Conservation (phyloP, 2,797 vertebrate genomes). For the Lepilemur septentrionalis region DNA sequence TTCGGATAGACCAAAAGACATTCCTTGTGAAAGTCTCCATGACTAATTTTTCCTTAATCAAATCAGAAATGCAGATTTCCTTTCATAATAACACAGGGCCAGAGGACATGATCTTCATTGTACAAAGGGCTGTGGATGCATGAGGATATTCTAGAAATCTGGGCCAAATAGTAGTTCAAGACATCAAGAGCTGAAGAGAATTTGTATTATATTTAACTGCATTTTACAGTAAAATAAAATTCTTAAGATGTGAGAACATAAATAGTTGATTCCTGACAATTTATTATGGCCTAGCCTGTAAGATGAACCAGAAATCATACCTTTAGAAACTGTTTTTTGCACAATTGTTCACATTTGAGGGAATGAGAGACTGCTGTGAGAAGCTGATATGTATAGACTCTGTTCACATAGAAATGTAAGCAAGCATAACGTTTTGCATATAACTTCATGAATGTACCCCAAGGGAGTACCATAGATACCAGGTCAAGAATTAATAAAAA, state of each 20-base stretch:
- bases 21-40: slow-evolving; percentile 25
- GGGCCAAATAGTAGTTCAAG: slow-evolving; percentile 57
- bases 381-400: neutral
- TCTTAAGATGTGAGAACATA: slow-evolving; percentile 32
- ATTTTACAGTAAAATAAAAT: slow-evolving; percentile 54
- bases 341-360: slow-evolving; percentile 15
- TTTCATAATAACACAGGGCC: slow-evolving; percentile 56
- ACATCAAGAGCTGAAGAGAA: slow-evolving; percentile 48
- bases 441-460: neutral
- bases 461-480: neutral
- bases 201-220: slow-evolving; percentile 54
- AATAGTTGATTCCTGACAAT: slow-evolving; percentile 42
- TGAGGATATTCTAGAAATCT: slow-evolving; percentile 43
- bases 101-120: slow-evolving; percentile 45
- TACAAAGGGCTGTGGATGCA: neutral
- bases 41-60: slow-evolving; percentile 57
- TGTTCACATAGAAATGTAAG: slow-evolving; percentile 8
- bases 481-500: neutral
- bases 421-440: neutral
- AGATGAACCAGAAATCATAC: slow-evolving; percentile 40
- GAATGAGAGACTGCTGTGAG: neutral
- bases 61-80: slow-evolving; percentile 67
- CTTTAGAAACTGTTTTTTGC: neutral
- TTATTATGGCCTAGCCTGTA: slow-evolving; percentile 25
- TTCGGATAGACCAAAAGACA: slow-evolving; percentile 55